A percentile compares a stretch with the other conserved stretches of the same genome.
Conservation (phyloP, 2,797 vertebrate genomes). For the Thunnus albacares region DNA sequence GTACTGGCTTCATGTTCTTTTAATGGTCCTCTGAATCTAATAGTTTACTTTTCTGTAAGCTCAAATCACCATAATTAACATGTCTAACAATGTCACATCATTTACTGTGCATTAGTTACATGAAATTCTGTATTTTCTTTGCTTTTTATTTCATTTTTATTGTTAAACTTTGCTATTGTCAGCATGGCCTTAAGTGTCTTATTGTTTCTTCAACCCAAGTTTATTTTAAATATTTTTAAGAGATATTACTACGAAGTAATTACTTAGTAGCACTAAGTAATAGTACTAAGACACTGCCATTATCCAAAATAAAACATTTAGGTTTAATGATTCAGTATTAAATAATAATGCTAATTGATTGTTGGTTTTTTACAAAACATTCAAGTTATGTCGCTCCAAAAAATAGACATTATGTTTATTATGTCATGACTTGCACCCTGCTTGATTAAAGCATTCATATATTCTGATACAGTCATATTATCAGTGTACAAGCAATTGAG, state of each 20-base stretch:
- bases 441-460: background rate
- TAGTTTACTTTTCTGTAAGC: conserved; percentile 10
- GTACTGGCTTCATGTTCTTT: conserved; percentile 1
- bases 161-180: conserved; percentile 2
- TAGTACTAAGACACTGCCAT: background rate
- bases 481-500: background rate
- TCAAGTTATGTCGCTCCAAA: conserved; percentile 1
- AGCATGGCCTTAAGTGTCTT: background rate
- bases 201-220: background rate
- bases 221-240: conserved; percentile 1
- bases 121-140: background rate
- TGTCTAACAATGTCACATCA: conserved; percentile 5
- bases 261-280: background rate
- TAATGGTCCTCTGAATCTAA: background rate
- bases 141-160: conserved; percentile 1
- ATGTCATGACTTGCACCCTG: background rate
- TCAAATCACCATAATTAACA: conserved; percentile 18
- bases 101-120: background rate
- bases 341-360: conserved; percentile 47
- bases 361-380: conserved; percentile 12
- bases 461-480: background rate
- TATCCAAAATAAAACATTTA: conserved; percentile 25
- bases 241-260: background rate
- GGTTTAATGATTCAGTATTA: conserved; percentile 34
- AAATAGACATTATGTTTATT: conserved; percentile 17